phyloP scores from a whole-genome alignment of 1,140 invertebrate genomes.

The Scaptomyza montana region DNA sequence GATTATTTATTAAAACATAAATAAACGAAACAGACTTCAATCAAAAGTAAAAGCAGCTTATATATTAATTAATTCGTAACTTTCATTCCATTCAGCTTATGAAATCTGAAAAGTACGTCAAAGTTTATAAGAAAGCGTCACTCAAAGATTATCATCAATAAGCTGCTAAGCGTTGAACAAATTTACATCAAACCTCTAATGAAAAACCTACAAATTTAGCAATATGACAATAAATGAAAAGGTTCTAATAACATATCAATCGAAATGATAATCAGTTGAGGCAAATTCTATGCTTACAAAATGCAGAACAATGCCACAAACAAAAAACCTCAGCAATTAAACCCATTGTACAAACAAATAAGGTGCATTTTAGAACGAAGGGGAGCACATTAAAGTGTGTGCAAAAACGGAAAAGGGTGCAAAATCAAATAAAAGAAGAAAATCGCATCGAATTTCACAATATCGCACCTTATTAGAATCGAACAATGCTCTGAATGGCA shows the following conservation, averaged over 20 bases:
- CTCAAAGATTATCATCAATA: constrained; percentile 7
- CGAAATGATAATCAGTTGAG: constrained; percentile 46
- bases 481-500: constrained; percentile 53
- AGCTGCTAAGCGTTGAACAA: constrained; percentile 20
- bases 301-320: constrained; percentile 16
- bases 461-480: constrained; percentile 82
- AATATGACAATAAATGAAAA: constrained; percentile 54
- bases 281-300: constrained; percentile 44
- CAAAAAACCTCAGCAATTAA: constrained; percentile 66
- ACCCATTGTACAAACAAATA: constrained; percentile 40
- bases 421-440: constrained; percentile 59
- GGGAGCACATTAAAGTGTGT: constrained; percentile 21
- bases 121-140: background rate
- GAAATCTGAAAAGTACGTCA: background rate
- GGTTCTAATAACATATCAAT: constrained; percentile 70
- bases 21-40: no score
- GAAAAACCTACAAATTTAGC: constrained; percentile 52
- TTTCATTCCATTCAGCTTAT: background rate
- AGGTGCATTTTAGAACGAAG: constrained; percentile 11
- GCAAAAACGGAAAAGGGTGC: constrained; percentile 52
- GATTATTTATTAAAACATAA: no score
- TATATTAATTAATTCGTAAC: background rate
- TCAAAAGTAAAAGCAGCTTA: no score
- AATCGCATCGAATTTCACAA: constrained; percentile 83
- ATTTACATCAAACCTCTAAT: constrained; percentile 50